Evolutionary conservation across 1,140 invertebrate genomes (phyloP).

Genomic region (Pantala flavescens): DNA sequence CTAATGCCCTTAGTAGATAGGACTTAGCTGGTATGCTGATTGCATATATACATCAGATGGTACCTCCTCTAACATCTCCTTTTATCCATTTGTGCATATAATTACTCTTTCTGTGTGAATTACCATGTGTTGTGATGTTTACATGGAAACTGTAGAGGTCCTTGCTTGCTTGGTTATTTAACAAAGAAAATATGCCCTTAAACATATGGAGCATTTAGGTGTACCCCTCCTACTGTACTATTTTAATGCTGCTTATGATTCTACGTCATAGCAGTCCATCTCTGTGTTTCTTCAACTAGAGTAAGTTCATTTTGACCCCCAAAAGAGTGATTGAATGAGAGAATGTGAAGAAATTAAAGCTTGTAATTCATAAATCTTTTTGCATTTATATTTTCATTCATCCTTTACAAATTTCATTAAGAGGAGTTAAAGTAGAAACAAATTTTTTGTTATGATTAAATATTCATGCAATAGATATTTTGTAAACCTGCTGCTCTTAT

Average conservation of each 20-base stretch:
- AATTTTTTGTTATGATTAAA: too few species aligned
- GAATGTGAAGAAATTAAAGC: background rate
- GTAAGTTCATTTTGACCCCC: background rate
- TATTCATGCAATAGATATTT: too few species aligned
- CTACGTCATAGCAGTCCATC: background rate
- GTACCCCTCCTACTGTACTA: background rate
- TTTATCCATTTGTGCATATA: constrained; percentile 3
- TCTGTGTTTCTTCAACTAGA: background rate
- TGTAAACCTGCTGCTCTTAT: too few species aligned
- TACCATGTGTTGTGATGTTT: constrained; percentile 6
- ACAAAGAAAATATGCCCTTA: background rate
- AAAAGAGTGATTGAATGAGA: background rate
- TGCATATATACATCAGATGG: constrained; percentile 1
- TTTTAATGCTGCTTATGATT: background rate
- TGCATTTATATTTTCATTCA: too few species aligned
- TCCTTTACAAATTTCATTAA: too few species aligned
- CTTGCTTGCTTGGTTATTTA: constrained; percentile 6
- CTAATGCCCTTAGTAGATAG: background rate
- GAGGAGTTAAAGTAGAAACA: too few species aligned
- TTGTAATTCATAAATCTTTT: background rate
- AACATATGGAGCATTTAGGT: background rate
- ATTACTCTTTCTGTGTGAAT: background rate
- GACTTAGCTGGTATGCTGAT: background rate
- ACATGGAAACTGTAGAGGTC: background rate
- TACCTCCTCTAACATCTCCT: background rate